Base-by-base conservation (phyloP, 2,113 vertebrate genomes). In the Pelvicachromis taeniatus region DNA sequence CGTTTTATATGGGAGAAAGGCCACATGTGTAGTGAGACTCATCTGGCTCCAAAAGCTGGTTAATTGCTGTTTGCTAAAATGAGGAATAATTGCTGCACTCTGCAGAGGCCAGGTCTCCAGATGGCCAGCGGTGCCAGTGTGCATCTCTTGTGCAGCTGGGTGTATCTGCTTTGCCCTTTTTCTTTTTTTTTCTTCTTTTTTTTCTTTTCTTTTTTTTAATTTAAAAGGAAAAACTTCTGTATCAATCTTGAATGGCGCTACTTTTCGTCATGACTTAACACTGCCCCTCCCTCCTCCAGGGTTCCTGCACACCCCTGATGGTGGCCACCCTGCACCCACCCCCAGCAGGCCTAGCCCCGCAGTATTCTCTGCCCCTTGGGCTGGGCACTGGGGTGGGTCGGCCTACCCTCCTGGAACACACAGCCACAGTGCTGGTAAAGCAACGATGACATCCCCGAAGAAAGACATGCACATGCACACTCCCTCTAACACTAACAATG, bases 281-380 rank as follows among this genome's bases (percentile, higher is more conserved):
- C 87, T 92, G 42, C 90, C 91, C 89, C 86, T 77, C 48, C 91
- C 95, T 96, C 91, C 97, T 97, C 94, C 97, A 99, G 98, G 98
- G 98, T 97, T 99, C 98, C 97, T 99, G 98, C 95, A 99, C 98
- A 93, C 98, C 98, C 96, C 97, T 99, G 98, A 99, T 99, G 98
- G 98, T 99, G 96, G 98, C 98, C 97, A 99, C 98, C 95, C 97
- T 99, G 95, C 98, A 99, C 97, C 98, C 98, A 95, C 97, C 98
- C 96, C 96, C 98, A 96, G 97, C 97, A 96, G 97, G 97, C 96
- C 96, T 99, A 96, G 97, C 97, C 85, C 97, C 98, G 95, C 98
- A 99, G 97, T 99, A 99, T 94, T 97, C 98, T 94, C 97, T 99
- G 88, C 97, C 98, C 96, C 97, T 99, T 94, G 97, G 97, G 91